Evolutionary conservation across 1,140 invertebrate genomes (phyloP), one percentile per base, ranked within the genome.

Genomic region (Drosophila paulistorum): DNA sequence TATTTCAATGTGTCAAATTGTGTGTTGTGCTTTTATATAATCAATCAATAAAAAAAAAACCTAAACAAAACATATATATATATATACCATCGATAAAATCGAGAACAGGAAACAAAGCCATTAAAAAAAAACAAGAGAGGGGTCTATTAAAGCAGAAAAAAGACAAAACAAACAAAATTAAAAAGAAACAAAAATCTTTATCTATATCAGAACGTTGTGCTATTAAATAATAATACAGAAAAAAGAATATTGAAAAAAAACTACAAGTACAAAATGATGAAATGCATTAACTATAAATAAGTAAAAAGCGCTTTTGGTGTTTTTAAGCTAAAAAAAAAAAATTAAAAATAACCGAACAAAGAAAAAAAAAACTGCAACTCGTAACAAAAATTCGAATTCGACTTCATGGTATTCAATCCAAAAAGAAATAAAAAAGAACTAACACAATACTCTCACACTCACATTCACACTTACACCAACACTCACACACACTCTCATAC

Each of bases 291-390:
- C 51, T 73, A 81, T 82, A 80, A 81, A 77, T 59, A 35, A 79
- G 84, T 77, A 42, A 84, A 68, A 87, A 83, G 79, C 84, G 79
- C 83, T 87, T 89, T 87, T 89, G 79, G 83, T 89, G 83, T 89
- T 89, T 83, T 87, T 71, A 84, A 79, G 74, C 82, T 68, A 77
- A 41, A 48, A 86, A 71, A 37, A n/a, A n/a, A 37, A 63, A 86
- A 71, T 26, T n/a, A 42, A 68, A 59, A 67, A 68, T 41, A 63
- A 62, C 26, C 41, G 68, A 57, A 70, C 51, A 42, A 55, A 55
- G 30, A 42, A 55, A 55, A 72, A 41, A 65, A 65, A 65, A 63
- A 39, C 37, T 58, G 14, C 14, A 51, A 51, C 45, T 51, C 45
- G 45, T 17, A 51, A 51, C 45, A 51, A 51, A 23, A 0, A 51